Base-by-base conservation (phyloP, 2,888 invertebrate genomes). In the Andrena flavipes region DNA sequence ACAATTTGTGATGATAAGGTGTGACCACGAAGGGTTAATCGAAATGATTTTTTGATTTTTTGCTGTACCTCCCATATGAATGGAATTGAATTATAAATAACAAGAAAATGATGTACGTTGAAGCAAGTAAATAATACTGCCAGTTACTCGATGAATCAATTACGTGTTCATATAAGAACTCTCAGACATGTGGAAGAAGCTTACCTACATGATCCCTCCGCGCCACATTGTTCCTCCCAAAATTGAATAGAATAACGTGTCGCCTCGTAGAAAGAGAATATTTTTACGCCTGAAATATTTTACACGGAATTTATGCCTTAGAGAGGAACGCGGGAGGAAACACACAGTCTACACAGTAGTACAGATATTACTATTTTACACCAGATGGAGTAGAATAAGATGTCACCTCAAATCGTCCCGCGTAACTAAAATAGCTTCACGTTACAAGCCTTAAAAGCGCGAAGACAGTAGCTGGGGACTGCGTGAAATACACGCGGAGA, bases 391-490 rank as follows among this genome's bases (percentile, higher is more conserved):
- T 83, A 73, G 73, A 70, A 82, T 83, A 83, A 82, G 77, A 70
- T 70, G 83, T 77, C 83, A 67, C 49, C 67, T 65, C 51, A 48
- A 83, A 83, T 83, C 70, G 77, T 82, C 72, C 70, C 60, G 54
- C 56, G 54, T 82, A 70, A 78, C 73, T 82, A 70, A 84, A 79
- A 79, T 75, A 71, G 75, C 75, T 84, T 71, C 62, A 49, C 71
- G 71, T 84, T 78, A 79, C 84, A 79, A 83, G 69, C 71, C 56
- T 70, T 82, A 82, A 77, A 83, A 77, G 68, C 70, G 70, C 51
- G 72, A 51, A 42, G 82, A 82, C 64, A 56, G 49, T 54, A 33
- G 35, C 42, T n/a, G 30, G 56, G 48, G 49, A 35, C 29, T 65
- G 64, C 42, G 23, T 29, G 63, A 68, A 64, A 67, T 67, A 62